Percentiles rank a stretch among this genome's conserved stretches.
Conservation (phyloP, 1,140 invertebrate species). For the Leguminivora glycinivorella region DNA sequence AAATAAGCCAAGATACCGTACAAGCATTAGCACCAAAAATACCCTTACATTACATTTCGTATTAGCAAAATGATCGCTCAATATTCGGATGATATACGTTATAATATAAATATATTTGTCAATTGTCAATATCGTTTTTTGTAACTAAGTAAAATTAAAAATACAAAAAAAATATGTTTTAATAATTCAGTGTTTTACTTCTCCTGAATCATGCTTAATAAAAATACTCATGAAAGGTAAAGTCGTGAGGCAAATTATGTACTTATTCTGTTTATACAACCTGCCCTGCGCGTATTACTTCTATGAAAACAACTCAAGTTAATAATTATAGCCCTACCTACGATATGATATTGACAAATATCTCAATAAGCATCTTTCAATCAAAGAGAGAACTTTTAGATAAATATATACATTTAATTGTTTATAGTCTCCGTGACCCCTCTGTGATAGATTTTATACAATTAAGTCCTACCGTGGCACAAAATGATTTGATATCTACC, state of each 20-base stretch:
- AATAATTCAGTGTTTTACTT: too few relatives aligned
- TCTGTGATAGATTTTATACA: slow-evolving; percentile 6
- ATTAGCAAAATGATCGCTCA: neutral
- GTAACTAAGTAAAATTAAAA: too few relatives aligned
- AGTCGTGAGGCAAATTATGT: too few relatives aligned
- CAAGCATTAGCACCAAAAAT: too few relatives aligned
- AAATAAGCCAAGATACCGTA: too few relatives aligned
- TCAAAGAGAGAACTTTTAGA: slow-evolving; percentile 4
- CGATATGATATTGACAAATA: neutral
- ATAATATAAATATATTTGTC: neutral
- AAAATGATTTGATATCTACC: neutral
- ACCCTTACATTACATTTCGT: neutral
- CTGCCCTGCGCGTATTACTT: too few relatives aligned
- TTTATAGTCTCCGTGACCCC: neutral
- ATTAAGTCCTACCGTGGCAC: neutral
- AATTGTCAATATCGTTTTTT: neutral
- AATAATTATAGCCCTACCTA: too few relatives aligned
- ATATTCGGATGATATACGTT: neutral
- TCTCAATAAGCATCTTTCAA: neutral
- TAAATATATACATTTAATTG: neutral
- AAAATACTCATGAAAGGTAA: too few relatives aligned
- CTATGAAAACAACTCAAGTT: too few relatives aligned
- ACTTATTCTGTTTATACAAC: too few relatives aligned
- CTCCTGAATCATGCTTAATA: too few relatives aligned
- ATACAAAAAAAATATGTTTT: too few relatives aligned